Evolutionary conservation across 2,888 invertebrate species (phyloP), one percentile per base, ranked within the genome.

Genomic region (Pseudeuparius sepicola): DNA sequence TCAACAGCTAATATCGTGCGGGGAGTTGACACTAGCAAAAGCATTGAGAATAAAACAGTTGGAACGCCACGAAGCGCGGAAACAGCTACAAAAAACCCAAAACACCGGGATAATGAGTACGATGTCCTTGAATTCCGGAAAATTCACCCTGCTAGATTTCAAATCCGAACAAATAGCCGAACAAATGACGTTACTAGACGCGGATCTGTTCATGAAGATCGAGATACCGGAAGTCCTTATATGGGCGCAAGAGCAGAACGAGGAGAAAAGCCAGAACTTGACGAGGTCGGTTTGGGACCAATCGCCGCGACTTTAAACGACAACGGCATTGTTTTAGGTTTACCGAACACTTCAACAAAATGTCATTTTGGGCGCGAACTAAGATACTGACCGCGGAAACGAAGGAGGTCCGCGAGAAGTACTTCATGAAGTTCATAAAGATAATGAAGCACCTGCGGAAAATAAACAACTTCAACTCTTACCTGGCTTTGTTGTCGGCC

Each of bases 321-420:
- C n/a, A n/a, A n/a, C n/a, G n/a, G n/a, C n/a, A n/a, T n/a, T n/a
- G n/a, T n/a, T n/a, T n/a, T n/a, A n/a, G n/a, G 18, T 98, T 98
- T 60, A 98, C 98, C 0, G 94, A 96, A 60, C 97, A 98, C 65
- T 98, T 98, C 64, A 98, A 98, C 61, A 96, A 97, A 67, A 93
- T 96, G 90, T 94, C 94, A 38, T 96, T 88, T 57, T 96, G 96
- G 78, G 93, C 93, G 24, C 71, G 97, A 35, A 92, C 96, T 3
- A 73, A 87, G 57, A 94, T 98, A 52, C 66, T 98, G 33, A 84
- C 88, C 50, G 85, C 88, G 60, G 94, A 94, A 54, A 85, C 87
- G n/a, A 87, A 86, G 53, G 96, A 97, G 53, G 46, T 49, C 3
- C 74, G 97, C 17, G 97, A 98, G 63, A 85, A 84, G 56, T 90